Percentiles rank a stretch among this genome's conserved stretches.
Evolutionary conservation across 2,797 vertebrate genomes (phyloP).

Genomic region (Anabas testudineus): DNA sequence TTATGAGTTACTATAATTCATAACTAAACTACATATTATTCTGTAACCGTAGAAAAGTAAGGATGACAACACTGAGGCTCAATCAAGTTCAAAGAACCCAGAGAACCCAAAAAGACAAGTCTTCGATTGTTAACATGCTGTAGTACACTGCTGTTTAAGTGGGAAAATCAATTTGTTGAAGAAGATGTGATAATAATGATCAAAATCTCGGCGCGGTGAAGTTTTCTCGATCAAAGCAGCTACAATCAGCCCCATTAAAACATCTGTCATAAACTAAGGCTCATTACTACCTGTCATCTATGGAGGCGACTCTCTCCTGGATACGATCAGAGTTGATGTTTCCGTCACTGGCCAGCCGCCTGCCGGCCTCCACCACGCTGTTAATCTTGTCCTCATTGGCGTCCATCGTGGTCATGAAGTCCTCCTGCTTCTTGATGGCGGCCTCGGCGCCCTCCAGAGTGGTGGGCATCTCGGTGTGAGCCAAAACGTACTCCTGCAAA

Average conservation of each 20-base stretch:
- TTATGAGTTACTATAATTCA: not conserved
- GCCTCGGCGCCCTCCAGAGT: slow-evolving; percentile 93
- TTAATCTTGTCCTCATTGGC: slow-evolving; percentile 97
- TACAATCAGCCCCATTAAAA: not conserved
- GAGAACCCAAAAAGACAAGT: too few relatives aligned
- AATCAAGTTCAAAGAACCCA: too few relatives aligned
- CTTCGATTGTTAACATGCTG: too few relatives aligned
- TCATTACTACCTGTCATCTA: slow-evolving; percentile 88
- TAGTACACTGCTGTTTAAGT: not conserved
- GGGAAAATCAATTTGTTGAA: not conserved
- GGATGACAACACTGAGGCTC: too few relatives aligned
- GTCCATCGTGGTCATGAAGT: slow-evolving; percentile 98
- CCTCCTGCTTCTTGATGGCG: slow-evolving; percentile 95
- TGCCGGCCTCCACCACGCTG: slow-evolving; percentile 91
- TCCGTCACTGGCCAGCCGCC: slow-evolving; percentile 90
- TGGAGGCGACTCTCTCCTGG: slow-evolving; percentile 91
- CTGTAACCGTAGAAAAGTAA: too few relatives aligned
- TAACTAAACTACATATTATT: too few relatives aligned
- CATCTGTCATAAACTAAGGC: not conserved
- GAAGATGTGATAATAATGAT: too few relatives aligned
- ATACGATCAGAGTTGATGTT: slow-evolving; percentile 89
- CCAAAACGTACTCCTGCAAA: slow-evolving; percentile 92
- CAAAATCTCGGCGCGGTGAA: not conserved
- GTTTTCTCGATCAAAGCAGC: not conserved
- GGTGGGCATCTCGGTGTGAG: slow-evolving; percentile 94